A percentile compares a stretch with the other conserved stretches of the same genome.
Conservation (phyloP, 2,113 vertebrate species). For the Saccopteryx leptura region DNA sequence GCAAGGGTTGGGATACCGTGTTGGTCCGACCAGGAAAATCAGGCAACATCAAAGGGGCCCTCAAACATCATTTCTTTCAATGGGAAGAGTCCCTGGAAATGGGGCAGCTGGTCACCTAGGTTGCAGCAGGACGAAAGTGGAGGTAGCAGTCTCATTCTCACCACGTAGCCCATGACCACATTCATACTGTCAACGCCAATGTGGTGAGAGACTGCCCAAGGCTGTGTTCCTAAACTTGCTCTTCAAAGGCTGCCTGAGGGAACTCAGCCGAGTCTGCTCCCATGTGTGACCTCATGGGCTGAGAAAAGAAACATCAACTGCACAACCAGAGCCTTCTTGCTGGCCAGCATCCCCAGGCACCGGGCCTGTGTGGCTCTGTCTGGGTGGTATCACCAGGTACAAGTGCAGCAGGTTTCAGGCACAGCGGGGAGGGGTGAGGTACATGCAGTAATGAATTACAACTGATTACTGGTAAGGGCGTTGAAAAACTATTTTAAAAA, state of each 20-base stretch:
- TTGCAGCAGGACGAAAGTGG: constrained; percentile 37
- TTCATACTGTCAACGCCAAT: constrained; percentile 44
- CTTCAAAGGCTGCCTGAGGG: constrained; percentile 54
- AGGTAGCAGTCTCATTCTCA: background rate
- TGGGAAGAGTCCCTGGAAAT: constrained; percentile 64
- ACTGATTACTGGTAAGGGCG: background rate
- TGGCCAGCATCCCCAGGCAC: background rate
- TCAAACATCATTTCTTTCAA: constrained; percentile 14
- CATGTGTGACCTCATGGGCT: background rate
- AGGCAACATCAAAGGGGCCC: constrained; percentile 44
- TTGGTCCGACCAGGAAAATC: constrained; percentile 44
- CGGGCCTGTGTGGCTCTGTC: background rate
- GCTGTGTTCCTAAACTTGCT: background rate
- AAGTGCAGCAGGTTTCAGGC: background rate
- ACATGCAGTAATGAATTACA: background rate
- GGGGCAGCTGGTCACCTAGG: constrained; percentile 61
- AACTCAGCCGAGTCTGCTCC: constrained; percentile 5
- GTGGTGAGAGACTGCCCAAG: background rate
- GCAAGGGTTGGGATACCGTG: constrained; percentile 26
- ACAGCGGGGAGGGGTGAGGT: background rate
- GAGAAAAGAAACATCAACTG: background rate
- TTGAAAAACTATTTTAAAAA: background rate
- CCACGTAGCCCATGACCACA: background rate
- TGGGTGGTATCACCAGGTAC: background rate
- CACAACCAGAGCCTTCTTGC: background rate